Percentiles rank a stretch among this genome's conserved stretches.
Conservation (phyloP, 2,113 vertebrate species). For the Protobothrops flavoviridis region DNA sequence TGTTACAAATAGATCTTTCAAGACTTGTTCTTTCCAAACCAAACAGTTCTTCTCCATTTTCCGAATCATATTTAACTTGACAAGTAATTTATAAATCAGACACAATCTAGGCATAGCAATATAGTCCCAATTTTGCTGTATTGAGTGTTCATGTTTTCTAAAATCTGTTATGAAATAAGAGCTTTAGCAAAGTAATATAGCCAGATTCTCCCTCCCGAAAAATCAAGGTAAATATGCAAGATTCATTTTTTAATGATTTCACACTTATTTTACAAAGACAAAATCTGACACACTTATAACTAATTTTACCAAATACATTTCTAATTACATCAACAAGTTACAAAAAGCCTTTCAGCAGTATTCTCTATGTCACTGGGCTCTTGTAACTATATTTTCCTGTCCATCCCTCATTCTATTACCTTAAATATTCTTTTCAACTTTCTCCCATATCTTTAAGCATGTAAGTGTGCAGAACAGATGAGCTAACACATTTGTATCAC, state of each 20-base stretch:
- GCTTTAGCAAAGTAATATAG: background rate
- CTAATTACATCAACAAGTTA: background rate
- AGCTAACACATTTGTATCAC: background rate
- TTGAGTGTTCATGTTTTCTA: rapidly evolving
- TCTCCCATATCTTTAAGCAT: background rate
- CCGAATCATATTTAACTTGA: background rate
- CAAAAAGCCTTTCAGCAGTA: background rate
- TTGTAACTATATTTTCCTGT: background rate
- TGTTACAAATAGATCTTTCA: background rate
- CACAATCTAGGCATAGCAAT: background rate
- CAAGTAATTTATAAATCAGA: background rate
- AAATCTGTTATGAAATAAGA: background rate
- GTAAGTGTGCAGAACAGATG: background rate
- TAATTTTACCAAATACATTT: background rate
- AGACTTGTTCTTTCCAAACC: background rate
- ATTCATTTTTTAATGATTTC: background rate
- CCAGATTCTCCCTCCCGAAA: background rate
- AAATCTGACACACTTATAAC: background rate
- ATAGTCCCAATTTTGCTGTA: background rate
- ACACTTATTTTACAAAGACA: background rate
- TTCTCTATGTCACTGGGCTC: background rate
- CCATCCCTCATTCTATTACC: background rate
- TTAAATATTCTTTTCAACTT: background rate
- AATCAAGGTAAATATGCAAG: background rate
- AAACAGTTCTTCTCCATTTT: background rate